Percentiles rank a stretch among this genome's conserved stretches.
Evolutionary conservation across 2,888 invertebrate genomes (phyloP).

Genomic region (Hyposoter dolosus): DNA sequence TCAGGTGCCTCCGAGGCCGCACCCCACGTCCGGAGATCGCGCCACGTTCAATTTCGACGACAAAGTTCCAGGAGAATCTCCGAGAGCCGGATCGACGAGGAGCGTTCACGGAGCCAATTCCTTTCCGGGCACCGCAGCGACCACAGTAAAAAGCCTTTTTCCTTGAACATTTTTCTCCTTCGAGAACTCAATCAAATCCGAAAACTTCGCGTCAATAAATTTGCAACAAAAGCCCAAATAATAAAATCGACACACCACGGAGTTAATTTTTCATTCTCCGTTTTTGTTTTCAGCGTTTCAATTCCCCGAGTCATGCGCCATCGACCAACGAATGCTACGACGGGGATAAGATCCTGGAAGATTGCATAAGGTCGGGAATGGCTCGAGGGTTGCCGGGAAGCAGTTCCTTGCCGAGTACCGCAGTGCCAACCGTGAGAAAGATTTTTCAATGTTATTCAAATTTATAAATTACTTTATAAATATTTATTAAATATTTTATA

Average conservation of each 20-base stretch:
- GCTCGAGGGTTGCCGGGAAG: constrained; percentile 82
- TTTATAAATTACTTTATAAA: too few species aligned
- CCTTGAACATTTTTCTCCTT: background rate
- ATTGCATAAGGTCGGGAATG: constrained; percentile 89
- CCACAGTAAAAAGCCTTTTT: constrained; percentile 53
- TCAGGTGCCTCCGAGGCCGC: constrained; percentile 7
- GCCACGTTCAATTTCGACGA: constrained; percentile 86
- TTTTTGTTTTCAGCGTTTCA: constrained; percentile 20
- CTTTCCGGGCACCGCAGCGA: constrained; percentile 28
- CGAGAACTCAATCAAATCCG: too few species aligned
- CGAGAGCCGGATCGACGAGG: constrained; percentile 88
- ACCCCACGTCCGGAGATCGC: background rate
- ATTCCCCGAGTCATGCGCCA: constrained; percentile 42
- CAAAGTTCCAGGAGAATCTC: constrained; percentile 87
- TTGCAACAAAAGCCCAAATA: background rate
- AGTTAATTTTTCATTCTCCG: background rate
- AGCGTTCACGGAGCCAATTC: constrained; percentile 34
- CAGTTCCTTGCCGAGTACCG: constrained; percentile 38
- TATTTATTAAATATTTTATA: too few species aligned
- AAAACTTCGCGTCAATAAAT: background rate
- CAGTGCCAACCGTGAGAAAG: constrained; percentile 31
- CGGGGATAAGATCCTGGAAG: constrained; percentile 87
- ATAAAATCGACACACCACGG: background rate
- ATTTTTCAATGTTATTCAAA: constrained; percentile 26
- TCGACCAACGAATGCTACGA: constrained; percentile 7